Evolutionary conservation across 2,797 vertebrate genomes (phyloP).

Genomic region (Oreochromis grahami): DNA sequence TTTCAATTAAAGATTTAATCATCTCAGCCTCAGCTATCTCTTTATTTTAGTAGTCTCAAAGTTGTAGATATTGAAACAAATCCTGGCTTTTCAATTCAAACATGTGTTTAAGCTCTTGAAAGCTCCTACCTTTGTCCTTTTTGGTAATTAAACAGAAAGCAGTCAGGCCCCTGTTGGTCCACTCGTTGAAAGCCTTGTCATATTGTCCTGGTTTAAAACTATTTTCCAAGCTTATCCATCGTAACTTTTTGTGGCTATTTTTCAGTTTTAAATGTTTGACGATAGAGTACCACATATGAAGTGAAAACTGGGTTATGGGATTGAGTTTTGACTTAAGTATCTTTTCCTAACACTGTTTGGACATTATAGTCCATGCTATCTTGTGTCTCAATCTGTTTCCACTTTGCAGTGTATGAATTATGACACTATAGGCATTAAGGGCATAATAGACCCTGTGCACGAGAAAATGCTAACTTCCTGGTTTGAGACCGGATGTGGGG

Average conservation of each 20-base stretch:
- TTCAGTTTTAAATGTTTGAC: background rate
- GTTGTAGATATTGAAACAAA: accelerated
- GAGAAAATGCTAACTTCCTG: no score
- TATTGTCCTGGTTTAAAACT: background rate
- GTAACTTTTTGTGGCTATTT: accelerated
- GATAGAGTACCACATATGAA: accelerated
- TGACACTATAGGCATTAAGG: accelerated
- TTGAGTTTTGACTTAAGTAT: no score
- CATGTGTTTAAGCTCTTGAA: background rate
- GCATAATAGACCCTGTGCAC: no score
- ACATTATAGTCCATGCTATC: no score
- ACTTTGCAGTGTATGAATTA: no score
- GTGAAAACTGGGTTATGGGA: no score
- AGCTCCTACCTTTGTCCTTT: accelerated
- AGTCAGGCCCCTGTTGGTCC: background rate
- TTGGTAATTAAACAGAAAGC: background rate
- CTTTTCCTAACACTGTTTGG: no score
- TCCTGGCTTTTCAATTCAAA: background rate
- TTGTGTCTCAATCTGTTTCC: no score
- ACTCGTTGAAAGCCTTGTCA: background rate
- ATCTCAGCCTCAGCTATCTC: background rate
- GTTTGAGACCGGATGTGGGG: no score
- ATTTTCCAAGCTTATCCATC: accelerated
- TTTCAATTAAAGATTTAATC: background rate
- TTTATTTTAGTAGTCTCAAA: accelerated